Evolutionary conservation across 1,140 invertebrate genomes (phyloP).

Genomic region (Bombus balteatus): DNA sequence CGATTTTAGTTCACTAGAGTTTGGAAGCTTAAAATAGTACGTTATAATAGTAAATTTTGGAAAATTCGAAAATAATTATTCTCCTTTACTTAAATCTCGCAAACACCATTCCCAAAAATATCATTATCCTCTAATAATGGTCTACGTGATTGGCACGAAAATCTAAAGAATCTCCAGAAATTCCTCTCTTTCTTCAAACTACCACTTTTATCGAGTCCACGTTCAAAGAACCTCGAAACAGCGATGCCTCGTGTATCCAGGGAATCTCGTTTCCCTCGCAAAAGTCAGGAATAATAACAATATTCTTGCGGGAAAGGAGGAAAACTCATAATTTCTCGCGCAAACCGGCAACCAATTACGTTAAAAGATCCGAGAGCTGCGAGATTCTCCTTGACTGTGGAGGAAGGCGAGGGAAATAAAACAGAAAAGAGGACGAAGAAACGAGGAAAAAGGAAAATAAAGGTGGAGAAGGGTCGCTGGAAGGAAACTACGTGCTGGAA

Average conservation of each 20-base stretch:
- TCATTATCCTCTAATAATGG: too few species aligned
- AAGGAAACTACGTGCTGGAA: background rate
- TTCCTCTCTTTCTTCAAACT: background rate
- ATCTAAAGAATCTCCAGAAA: background rate
- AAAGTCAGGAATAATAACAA: constrained; percentile 1
- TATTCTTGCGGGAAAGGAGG: background rate
- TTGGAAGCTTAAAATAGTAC: too few species aligned
- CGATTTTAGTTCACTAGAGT: too few species aligned
- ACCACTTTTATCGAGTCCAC: background rate
- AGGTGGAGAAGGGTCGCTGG: background rate
- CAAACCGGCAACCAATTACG: constrained; percentile 37
- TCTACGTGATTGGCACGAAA: too few species aligned
- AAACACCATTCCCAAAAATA: too few species aligned
- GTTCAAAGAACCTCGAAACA: background rate
- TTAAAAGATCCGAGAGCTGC: constrained; percentile 49
- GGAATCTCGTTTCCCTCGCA: background rate
- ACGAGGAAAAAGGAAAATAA: background rate
- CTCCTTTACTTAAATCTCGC: too few species aligned
- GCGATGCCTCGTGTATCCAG: background rate
- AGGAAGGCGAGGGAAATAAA: background rate
- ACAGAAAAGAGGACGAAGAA: background rate
- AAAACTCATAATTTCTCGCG: background rate
- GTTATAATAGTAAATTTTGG: too few species aligned
- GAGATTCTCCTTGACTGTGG: constrained; percentile 24
- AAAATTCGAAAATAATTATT: too few species aligned